Percentiles rank a stretch among this genome's conserved stretches.
Evolutionary conservation across 1,140 invertebrate species (phyloP).

Genomic region (Choristoneura fumiferana): DNA sequence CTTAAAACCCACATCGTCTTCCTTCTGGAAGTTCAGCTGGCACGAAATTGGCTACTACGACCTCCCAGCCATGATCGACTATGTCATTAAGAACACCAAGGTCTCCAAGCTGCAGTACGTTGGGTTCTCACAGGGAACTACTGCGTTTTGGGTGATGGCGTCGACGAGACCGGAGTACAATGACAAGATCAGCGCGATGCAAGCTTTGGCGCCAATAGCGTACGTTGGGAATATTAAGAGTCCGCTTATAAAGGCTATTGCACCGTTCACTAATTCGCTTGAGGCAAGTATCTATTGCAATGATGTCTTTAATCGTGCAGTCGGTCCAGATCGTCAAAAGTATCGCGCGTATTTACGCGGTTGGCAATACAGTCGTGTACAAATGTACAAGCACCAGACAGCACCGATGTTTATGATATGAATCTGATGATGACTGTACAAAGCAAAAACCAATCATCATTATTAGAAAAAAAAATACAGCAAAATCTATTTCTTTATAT

Average conservation of each 20-base stretch:
- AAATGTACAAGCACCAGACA: too few relatives aligned
- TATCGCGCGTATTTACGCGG: too few relatives aligned
- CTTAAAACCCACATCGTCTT: conserved; percentile 68
- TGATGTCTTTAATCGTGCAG: too few relatives aligned
- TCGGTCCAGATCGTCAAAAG: too few relatives aligned
- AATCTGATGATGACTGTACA: too few relatives aligned
- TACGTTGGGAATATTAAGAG: conserved; percentile 84
- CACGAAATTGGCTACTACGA: conserved; percentile 87
- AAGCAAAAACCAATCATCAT: too few relatives aligned
- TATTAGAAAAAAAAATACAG: too few relatives aligned
- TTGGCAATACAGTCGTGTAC: too few relatives aligned
- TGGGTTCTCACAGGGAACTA: conserved; percentile 81
- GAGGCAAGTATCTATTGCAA: conserved; percentile 78
- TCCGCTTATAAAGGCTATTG: conserved; percentile 81
- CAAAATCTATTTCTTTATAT: too few relatives aligned
- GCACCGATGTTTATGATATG: too few relatives aligned
- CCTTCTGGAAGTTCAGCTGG: conserved; percentile 84
- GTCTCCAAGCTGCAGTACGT: conserved; percentile 80
- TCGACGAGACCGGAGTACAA: conserved; percentile 83
- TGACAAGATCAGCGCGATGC: conserved; percentile 81
- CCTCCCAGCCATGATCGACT: conserved; percentile 87
- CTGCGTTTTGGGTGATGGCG: conserved; percentile 81
- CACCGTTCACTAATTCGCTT: conserved; percentile 79
- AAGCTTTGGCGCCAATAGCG: conserved; percentile 86
- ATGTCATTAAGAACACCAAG: conserved; percentile 80